Conservation (phyloP, 2,888 invertebrate genomes). For the Macrosiphum euphorbiae region DNA sequence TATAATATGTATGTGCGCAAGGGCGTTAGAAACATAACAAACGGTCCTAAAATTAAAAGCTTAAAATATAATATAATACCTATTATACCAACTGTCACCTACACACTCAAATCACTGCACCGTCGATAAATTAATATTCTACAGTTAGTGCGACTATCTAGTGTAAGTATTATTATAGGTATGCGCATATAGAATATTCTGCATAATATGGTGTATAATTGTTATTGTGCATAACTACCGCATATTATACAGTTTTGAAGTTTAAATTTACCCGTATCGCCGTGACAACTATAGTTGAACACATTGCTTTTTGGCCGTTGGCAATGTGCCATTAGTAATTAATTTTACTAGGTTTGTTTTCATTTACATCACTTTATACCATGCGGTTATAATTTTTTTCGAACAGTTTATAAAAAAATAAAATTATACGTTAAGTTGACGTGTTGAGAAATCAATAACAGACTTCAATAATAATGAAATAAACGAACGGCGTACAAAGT, state of each 20-base stretch:
- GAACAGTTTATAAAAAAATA: not conserved
- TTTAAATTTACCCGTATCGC: not conserved
- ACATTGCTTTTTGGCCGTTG: constrained; percentile 35
- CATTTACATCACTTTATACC: constrained; percentile 7
- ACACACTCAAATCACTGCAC: not conserved
- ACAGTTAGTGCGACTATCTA: too few species aligned
- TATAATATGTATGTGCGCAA: too few species aligned
- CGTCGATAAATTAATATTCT: not conserved
- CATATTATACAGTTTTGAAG: not conserved
- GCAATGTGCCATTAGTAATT: constrained; percentile 25
- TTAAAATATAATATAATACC: not conserved
- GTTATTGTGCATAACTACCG: not conserved
- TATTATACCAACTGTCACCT: not conserved
- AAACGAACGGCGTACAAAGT: not conserved
- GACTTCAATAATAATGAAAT: constrained; percentile 20
- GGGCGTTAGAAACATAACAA: not conserved
- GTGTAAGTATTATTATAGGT: too few species aligned
- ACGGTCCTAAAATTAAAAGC: not conserved
- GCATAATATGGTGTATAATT: not conserved
- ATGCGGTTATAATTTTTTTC: not conserved
- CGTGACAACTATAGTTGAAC: constrained; percentile 14
- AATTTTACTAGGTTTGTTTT: constrained; percentile 20
- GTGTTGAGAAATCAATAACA: constrained; percentile 16
- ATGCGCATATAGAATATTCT: too few species aligned
- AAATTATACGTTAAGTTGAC: not conserved